Percentiles rank a stretch among this genome's conserved stretches.
Conservation (phyloP, 2,113 vertebrate species). For the Pteropus alecto region DNA sequence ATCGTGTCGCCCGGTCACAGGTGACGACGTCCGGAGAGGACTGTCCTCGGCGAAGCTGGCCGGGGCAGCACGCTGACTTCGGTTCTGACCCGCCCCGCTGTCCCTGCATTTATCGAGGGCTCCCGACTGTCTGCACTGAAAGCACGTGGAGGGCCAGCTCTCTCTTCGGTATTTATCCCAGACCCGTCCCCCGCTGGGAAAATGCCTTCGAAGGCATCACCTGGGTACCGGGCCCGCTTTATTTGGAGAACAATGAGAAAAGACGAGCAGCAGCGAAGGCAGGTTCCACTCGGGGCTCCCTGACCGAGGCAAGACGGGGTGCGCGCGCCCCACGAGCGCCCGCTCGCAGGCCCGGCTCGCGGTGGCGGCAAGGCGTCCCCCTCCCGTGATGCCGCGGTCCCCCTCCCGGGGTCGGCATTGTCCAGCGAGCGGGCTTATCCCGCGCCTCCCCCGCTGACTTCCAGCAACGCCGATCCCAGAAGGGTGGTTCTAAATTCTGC, state of each 20-base stretch:
- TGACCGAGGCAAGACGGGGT: conserved; percentile 48
- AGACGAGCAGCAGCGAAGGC: conserved; percentile 82
- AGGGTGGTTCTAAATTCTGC: not conserved
- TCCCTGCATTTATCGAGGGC: not conserved
- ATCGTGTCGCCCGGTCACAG: fast-evolving
- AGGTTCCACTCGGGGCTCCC: conserved; percentile 59
- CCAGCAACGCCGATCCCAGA: fast-evolving
- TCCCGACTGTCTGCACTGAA: conserved; percentile 70
- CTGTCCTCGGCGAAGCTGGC: conserved; percentile 67
- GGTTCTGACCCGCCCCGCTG: conserved; percentile 72
- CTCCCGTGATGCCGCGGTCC: too few relatives aligned
- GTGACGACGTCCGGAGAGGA: conserved; percentile 32
- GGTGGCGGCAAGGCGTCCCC: too few relatives aligned
- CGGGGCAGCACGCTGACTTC: conserved; percentile 79
- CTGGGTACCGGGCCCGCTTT: conserved; percentile 83
- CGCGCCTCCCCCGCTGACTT: fast-evolving
- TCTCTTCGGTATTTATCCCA: conserved; percentile 85
- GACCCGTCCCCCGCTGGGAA: conserved; percentile 84
- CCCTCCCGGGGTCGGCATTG: not conserved
- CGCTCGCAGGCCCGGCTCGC: not conserved
- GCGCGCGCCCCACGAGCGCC: conserved; percentile 44
- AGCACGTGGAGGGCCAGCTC: conserved; percentile 76
- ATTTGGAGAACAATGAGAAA: conserved; percentile 86
- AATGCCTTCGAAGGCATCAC: conserved; percentile 85
- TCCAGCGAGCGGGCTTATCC: fast-evolving